Conservation (phyloP, 2,113 vertebrate genomes). For the Pseudorasbora parva region DNA sequence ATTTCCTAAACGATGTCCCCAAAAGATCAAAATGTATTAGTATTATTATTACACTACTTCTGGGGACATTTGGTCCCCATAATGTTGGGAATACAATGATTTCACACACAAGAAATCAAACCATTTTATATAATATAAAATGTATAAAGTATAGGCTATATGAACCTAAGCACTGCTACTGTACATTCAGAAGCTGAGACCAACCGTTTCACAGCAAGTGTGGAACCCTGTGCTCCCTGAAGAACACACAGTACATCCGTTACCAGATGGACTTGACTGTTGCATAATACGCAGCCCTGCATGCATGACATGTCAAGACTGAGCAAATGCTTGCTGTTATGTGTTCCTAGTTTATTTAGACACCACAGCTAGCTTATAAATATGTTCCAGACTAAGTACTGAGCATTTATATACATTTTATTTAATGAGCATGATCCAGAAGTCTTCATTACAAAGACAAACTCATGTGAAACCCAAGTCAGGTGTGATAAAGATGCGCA, state of each 20-base stretch:
- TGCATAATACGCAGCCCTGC: slow-evolving; percentile 25
- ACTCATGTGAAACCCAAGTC: not conserved
- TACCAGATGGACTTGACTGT: slow-evolving; percentile 29
- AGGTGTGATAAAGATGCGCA: not conserved
- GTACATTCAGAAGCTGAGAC: not conserved
- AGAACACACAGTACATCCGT: not conserved
- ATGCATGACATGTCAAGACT: not conserved
- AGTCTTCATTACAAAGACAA: slow-evolving; percentile 8
- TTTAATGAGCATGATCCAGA: slow-evolving; percentile 25
- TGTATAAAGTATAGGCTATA: not conserved
- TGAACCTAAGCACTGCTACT: not conserved
- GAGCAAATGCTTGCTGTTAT: not conserved
- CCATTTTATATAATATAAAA: not conserved
- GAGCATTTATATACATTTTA: slow-evolving; percentile 10
- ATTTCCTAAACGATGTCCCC: no score
- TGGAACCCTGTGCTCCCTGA: not conserved
- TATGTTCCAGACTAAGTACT: not conserved
- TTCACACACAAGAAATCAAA: not conserved
- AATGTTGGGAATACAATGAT: not conserved
- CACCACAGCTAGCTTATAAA: not conserved
- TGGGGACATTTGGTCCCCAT: no score
- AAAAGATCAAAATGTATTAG: no score
- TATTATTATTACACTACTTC: no score
- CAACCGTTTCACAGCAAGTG: not conserved
- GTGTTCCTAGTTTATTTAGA: slow-evolving; percentile 4